Conservation (phyloP, 2,888 invertebrate species). For the Clunio marinus region DNA sequence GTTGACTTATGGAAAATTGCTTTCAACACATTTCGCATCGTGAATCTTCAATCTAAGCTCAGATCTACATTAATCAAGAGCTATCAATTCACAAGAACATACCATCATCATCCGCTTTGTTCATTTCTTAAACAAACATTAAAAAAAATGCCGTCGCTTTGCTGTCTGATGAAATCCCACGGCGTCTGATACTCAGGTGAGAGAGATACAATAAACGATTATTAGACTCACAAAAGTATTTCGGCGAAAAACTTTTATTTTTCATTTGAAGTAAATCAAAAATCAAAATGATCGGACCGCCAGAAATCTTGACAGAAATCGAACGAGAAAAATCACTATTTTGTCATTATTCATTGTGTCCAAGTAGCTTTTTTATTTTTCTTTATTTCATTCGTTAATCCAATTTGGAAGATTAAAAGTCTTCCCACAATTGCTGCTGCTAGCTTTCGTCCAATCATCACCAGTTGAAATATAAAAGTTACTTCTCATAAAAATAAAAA, state of each 20-base stretch:
- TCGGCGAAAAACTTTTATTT: background rate
- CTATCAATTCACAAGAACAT: background rate
- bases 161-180: slow-evolving; percentile 5
- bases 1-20: background rate
- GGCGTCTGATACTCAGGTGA: slow-evolving; percentile 27
- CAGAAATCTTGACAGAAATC: slow-evolving; percentile 36
- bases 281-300: background rate
- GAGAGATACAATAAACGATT: slow-evolving; percentile 26
- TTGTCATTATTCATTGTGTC: slow-evolving; percentile 37
- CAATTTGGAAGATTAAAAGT: background rate
- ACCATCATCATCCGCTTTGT: slow-evolving; percentile 5
- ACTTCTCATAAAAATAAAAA: too few species aligned
- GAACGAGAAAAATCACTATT: slow-evolving; percentile 34
- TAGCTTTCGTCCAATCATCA: background rate
- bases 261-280: background rate
- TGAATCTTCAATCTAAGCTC: background rate
- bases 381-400: background rate
- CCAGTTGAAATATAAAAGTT: too few species aligned
- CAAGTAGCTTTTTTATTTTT: too few species aligned
- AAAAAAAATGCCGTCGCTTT: slow-evolving; percentile 29
- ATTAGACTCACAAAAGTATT: background rate
- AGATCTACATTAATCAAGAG: slow-evolving; percentile 21
- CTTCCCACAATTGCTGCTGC: background rate
- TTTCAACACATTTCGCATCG: background rate
- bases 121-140: slow-evolving; percentile 21